Percentiles rank a stretch among this genome's conserved stretches.
phyloP scores from a whole-genome alignment of 2,797 vertebrate genomes.

The Odontamblyopus rebecca region DNA sequence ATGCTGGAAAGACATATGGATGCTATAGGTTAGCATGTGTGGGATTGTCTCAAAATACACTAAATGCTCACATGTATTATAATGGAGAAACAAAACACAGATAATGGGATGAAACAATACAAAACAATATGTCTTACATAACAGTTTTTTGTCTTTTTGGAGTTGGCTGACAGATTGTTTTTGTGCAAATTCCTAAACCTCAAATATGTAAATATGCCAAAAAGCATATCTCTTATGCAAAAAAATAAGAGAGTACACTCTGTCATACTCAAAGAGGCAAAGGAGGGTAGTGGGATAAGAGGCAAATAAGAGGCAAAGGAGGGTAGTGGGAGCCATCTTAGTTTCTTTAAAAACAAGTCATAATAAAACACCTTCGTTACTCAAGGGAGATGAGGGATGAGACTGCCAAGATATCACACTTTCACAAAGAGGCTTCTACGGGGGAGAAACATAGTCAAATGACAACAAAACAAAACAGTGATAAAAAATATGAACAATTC shows the following conservation, averaged over 20 bases:
- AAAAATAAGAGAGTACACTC: not conserved
- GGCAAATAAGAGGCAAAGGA: not conserved
- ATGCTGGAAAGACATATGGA: not conserved
- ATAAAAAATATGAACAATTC: slow-evolving; percentile 41
- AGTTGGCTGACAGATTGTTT: not conserved
- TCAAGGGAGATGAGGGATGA: slow-evolving; percentile 10
- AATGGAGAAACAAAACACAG: not conserved
- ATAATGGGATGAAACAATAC: not conserved
- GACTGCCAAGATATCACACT: slow-evolving; percentile 13
- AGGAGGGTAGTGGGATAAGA: slow-evolving; percentile 13
- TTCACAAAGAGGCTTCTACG: slow-evolving; percentile 15
- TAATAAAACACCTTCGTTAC: slow-evolving; percentile 53
- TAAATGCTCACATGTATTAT: not conserved
- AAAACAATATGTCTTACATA: not conserved
- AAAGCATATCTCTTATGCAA: not conserved
- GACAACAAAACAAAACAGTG: slow-evolving; percentile 53
- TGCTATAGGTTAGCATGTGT: slow-evolving; percentile 2
- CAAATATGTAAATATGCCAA: not conserved
- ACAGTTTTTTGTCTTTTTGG: not conserved
- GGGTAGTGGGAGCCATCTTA: slow-evolving; percentile 25
- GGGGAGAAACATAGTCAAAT: slow-evolving; percentile 39
- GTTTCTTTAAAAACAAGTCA: slow-evolving; percentile 61
- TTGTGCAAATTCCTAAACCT: not conserved
- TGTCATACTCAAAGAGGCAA: too few relatives aligned
- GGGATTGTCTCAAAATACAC: slow-evolving; percentile 6